These are phyloP conservation scores for Lepidocyrtinus sp. DNA, from an alignment of 2,888 invertebrate species.

Conservation along the genomic window DNA sequence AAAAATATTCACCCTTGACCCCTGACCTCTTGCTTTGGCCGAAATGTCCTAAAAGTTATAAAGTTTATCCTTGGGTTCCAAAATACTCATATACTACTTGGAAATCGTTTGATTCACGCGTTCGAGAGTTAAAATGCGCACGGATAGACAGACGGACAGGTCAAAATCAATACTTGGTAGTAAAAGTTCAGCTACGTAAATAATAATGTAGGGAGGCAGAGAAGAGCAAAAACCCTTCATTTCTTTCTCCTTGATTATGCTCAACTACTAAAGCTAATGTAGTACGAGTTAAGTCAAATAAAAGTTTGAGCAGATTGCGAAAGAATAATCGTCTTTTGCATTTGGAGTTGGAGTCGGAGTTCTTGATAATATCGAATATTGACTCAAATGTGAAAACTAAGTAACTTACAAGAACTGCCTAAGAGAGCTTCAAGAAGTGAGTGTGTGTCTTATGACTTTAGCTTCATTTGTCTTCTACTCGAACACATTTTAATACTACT, in stretches of 20 bases:
- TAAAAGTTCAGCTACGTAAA: too few relatives aligned
- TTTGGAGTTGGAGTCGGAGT: neutral
- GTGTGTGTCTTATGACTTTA: neutral
- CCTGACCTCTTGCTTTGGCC: too few relatives aligned
- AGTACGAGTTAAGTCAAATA: neutral
- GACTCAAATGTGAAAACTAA: neutral
- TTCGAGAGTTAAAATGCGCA: too few relatives aligned
- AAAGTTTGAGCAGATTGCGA: conserved; percentile 1
- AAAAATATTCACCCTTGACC: too few relatives aligned
- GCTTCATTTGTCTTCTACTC: conserved; percentile 14
- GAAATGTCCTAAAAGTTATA: too few relatives aligned
- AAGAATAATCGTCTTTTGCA: neutral
- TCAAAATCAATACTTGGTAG: too few relatives aligned
- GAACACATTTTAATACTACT: neutral
- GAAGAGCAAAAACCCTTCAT: neutral
- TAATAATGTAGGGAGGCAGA: too few relatives aligned
- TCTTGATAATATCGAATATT: conserved; percentile 14
- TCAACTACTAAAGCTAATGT: neutral
- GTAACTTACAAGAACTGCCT: neutral
- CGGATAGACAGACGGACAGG: too few relatives aligned
- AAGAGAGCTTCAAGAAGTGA: neutral
- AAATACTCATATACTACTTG: too few relatives aligned
- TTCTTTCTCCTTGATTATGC: neutral
- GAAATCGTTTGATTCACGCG: too few relatives aligned
- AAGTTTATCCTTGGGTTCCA: too few relatives aligned